Evolutionary conservation across 2,797 vertebrate genomes (phyloP), one percentile per base, ranked within the genome.

Genomic region (Anguilla megastoma): DNA sequence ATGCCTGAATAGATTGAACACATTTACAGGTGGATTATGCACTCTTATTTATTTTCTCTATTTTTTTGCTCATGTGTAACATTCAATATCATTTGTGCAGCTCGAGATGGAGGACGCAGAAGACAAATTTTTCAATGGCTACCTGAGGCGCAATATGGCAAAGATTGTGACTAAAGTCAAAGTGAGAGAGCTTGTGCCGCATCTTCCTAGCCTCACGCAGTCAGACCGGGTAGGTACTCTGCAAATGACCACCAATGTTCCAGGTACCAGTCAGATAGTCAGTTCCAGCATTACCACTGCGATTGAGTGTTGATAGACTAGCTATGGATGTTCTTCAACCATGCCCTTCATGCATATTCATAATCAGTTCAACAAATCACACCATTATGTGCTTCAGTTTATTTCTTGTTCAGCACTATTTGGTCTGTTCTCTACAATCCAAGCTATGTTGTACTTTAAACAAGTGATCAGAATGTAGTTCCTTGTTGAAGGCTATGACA

Each of bases 141-240:
- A 94, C 86, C 16, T 97, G 87, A 90, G 92, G 88, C 85, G 0
- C 50, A 95, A 92, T 0, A 93, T 96, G 95, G 9, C 89, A 1
- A 36, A 0, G 3, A 94, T 95, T 33, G 93, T 90, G 14, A 50
- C 2, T 84, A 90, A 0, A 2, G 92, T 97, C 87, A 96, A 93
- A 94, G 93, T 92, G 54, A 92, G 76, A 88, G 92, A 94, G 16
- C 93, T 96, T 8, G 0, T 95, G 0, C 5, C 90, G 60, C 30
- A 96, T 50, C 94, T 97, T 89, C 89, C 93, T 0, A 96, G 96
- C 87, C 89, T 97, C 88, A 96, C 95, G 0, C 2, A 76, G 50
- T 90, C 93, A 3, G 96, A 97, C 93, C 90, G 89, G 94, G 96
- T 97, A 90, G 85, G 91, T 91, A 87, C n/a, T 30, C 24, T 4